Evolutionary conservation across 2,888 invertebrate species (phyloP), one percentile per base, ranked within the genome.

Genomic region (Automeris io): DNA sequence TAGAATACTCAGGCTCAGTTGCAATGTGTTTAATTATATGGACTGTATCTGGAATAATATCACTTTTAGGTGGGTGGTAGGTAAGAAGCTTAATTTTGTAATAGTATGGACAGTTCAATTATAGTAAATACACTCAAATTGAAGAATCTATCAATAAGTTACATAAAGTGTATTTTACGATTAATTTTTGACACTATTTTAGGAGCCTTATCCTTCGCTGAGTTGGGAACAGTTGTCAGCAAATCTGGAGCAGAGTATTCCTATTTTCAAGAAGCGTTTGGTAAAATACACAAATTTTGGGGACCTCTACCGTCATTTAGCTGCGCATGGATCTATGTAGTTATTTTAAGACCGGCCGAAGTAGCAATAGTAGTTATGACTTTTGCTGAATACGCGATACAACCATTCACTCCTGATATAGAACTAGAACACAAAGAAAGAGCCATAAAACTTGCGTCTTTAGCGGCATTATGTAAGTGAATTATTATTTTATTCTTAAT

Each of bases 211-310:
- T 91, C 92, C 1, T 95, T 93, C 61, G 93, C 94, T 22, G 95
- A 95, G 78, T 77, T 95, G 37, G 94, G 94, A 19, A 92, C 93
- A 0, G 91, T 94, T 1, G 90, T 95, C 3, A 92, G 91, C 1
- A 88, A 92, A 58, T 94, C 94, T 1, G 95, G 95, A 2, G 94
- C 93, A 1, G 94, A 95, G 72, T 95, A 95, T 66, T 90, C 92
- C 1, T 95, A 94, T 64, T 91, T 93, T 57, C 87, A 91, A 65
- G 92, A 92, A 63, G 92, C 93, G 0, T 93, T 92, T 69, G 86
- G 89, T 6, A 89, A 90, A 3, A 72, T 88, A 31, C 92, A 93
- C 57, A 87, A 74, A 49, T 93, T 89, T 71, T 91, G 91, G 88
- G 94, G 93, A 4, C 90, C 91, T 8, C 61, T 94, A 16, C 93